Base-by-base conservation (phyloP, 2,113 vertebrate genomes). In the Mesembrinibis cayennensis region DNA sequence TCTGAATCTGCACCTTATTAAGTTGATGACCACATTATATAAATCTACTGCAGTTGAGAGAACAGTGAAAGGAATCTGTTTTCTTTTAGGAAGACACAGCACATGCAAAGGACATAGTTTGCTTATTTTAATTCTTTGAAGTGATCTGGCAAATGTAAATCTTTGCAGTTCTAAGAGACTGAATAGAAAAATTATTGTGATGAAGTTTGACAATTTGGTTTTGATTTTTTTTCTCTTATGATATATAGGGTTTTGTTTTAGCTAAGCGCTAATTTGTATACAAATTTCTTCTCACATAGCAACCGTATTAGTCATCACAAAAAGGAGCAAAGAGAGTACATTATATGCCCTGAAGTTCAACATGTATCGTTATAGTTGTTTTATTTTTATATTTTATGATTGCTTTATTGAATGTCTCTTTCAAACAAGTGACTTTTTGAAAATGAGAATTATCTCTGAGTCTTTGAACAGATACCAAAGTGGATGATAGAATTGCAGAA, bases 401-500 rank as follows among this genome's bases (percentile, higher is more conserved):
- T 84, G 40, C 55, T 62, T 96, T 90, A 80, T 79, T 95, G 92
- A 92, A 72, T 82, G 61, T 87, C 71, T 95, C 65, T 96, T 97
- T 95, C 61, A 80, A 96, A 96, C 53, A 87, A 86, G 61, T 81
- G 59, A 89, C 89, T 96, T 90, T 87, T 90, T 87, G 81, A 95
- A 89, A 84, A 58, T 83, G 82, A 79, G 91, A 95, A 84, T 91
- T 74, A 86, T 97, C 95, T 94, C 70, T 3, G 26, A 95, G 80
- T 90, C 87, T 97, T 96, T 93, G 92, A 95, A 87, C 40, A 86
- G 83, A 91, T 88, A 78, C 77, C 92, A 79, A 88, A 93, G 45
- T 73, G 79, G 74, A 91, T 98, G 97, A 97, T 97, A 97, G 94
- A 97, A 95, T 63, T 93, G 77, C 69, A 93, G 93, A 89, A 94